phyloP scores from a whole-genome alignment of 2,113 vertebrate genomes.

The Trematocara unimaculatum region DNA sequence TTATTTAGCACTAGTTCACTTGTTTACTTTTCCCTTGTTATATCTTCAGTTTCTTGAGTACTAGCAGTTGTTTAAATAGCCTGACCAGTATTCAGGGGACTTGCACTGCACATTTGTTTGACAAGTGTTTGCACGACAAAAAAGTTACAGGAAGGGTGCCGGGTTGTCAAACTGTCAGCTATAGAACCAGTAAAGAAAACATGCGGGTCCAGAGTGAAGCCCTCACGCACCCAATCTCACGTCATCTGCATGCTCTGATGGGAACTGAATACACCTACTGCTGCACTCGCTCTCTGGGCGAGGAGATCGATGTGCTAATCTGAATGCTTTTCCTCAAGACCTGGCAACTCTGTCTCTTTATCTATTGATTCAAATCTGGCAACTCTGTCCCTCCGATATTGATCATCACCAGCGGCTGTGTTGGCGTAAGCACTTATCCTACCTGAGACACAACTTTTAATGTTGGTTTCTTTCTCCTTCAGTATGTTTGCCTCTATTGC shows the following conservation, averaged over 20 bases:
- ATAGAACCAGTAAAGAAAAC: neutral
- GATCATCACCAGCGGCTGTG: neutral
- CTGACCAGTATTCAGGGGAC: neutral
- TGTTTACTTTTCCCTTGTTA: neutral
- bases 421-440: neutral
- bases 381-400: conserved; percentile 1
- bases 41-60: neutral
- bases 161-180: neutral
- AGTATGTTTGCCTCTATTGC: neutral
- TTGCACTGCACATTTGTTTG: neutral
- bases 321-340: conserved; percentile 13
- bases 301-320: conserved; percentile 54
- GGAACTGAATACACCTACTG: neutral
- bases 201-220: neutral
- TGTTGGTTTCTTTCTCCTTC: neutral
- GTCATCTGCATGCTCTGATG: neutral
- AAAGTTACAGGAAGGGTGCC: neutral
- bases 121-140: neutral
- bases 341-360: conserved; percentile 15
- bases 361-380: conserved; percentile 31
- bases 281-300: conserved; percentile 4
- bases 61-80: neutral
- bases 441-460: neutral
- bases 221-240: neutral
- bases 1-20: neutral